Conservation (phyloP, 2,113 vertebrate genomes). For the Epinephelus fuscoguttatus region DNA sequence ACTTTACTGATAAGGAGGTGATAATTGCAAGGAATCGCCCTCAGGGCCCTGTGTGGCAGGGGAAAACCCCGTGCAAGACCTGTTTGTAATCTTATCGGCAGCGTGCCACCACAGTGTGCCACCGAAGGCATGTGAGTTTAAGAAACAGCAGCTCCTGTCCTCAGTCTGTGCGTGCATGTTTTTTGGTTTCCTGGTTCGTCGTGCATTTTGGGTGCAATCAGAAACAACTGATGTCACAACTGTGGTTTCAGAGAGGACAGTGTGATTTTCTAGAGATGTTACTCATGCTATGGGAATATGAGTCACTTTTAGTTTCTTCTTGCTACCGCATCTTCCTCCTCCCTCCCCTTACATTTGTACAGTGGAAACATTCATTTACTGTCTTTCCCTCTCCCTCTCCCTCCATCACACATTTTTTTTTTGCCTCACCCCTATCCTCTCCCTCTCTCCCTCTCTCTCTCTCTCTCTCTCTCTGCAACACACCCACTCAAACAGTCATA, state of each 20-base stretch:
- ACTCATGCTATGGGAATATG: slow-evolving; percentile 18
- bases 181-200: slow-evolving; percentile 9
- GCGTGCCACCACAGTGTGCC: slow-evolving; percentile 2
- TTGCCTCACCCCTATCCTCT: slow-evolving; percentile 40
- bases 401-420: slow-evolving; percentile 69
- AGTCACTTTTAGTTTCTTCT: slow-evolving; percentile 34
- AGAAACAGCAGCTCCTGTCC: slow-evolving; percentile 35
- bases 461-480: slow-evolving; percentile 71
- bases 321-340: slow-evolving; percentile 21
- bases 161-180: slow-evolving; percentile 4
- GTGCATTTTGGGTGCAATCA: neutral
- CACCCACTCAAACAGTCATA: slow-evolving; percentile 84
- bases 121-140: neutral
- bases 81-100: slow-evolving; percentile 66
- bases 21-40: slow-evolving; percentile 51
- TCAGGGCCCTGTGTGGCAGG: slow-evolving; percentile 38
- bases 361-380: slow-evolving; percentile 77
- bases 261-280: neutral
- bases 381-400: slow-evolving; percentile 55
- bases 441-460: slow-evolving; percentile 40
- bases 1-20: slow-evolving; percentile 53
- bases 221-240: slow-evolving; percentile 8
- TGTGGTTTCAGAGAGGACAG: slow-evolving; percentile 16
- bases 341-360: slow-evolving; percentile 41
- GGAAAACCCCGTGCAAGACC: slow-evolving; percentile 68